Percentiles rank a stretch among this genome's conserved stretches.
Evolutionary conservation across 2,113 vertebrate genomes (phyloP).

Genomic region (Mustela lutreola): DNA sequence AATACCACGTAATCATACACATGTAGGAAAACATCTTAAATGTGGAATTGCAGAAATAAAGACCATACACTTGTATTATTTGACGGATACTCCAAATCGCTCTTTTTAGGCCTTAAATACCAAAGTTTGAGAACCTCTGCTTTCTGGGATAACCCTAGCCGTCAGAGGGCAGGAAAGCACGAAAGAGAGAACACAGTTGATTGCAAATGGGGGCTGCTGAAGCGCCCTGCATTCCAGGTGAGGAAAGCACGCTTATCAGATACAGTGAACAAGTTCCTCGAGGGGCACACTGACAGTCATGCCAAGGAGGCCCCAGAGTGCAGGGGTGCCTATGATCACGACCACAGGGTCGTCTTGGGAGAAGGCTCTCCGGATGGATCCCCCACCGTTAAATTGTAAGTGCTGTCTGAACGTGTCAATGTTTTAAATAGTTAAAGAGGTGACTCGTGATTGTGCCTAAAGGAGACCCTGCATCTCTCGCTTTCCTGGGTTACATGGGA

Average conservation of each 20-base stretch:
- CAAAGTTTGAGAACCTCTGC: slow-evolving; percentile 20
- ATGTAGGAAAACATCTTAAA: slow-evolving; percentile 34
- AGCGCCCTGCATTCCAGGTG: neutral
- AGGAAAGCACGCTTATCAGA: neutral
- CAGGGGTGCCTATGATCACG: neutral
- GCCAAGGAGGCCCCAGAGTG: neutral
- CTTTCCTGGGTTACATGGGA: neutral
- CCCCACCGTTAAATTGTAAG: neutral
- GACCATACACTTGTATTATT: slow-evolving; percentile 26
- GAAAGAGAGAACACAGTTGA: neutral
- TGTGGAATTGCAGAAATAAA: neutral
- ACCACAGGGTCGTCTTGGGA: neutral
- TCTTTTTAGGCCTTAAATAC: slow-evolving; percentile 14
- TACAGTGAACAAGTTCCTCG: neutral
- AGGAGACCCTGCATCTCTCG: neutral
- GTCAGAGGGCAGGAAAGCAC: neutral
- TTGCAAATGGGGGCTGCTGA: neutral
- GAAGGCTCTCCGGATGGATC: neutral
- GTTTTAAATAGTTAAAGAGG: neutral
- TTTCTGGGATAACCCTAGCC: slow-evolving; percentile 13
- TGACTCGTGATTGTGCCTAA: neutral
- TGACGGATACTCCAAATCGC: slow-evolving; percentile 39
- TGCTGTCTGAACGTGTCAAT: neutral
- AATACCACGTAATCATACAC: slow-evolving; percentile 31
- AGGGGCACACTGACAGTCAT: neutral